These are phyloP conservation scores for Blera fallax DNA, from an alignment of 2,888 invertebrate genomes.

Conservation along the genomic window DNA sequence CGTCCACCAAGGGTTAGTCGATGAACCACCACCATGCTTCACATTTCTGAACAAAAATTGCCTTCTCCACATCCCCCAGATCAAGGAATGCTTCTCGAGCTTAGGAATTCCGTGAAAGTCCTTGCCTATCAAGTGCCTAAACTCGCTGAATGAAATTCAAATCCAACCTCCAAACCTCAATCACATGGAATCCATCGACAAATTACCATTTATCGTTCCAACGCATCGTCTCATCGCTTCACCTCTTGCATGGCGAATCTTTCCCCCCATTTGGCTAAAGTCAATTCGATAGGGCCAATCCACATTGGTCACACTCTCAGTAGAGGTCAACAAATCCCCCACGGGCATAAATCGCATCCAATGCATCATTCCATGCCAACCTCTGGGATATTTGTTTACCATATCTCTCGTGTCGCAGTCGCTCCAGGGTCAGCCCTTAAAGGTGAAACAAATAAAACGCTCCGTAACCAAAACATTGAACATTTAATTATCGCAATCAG, in stretches of 20 bases:
- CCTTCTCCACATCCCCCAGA: too few species aligned
- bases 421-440: conserved; percentile 17
- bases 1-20: too few species aligned
- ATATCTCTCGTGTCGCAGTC: not conserved
- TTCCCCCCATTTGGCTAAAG: not conserved
- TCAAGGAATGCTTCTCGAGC: too few species aligned
- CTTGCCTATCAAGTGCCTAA: too few species aligned
- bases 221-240: not conserved
- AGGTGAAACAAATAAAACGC: conserved; percentile 39
- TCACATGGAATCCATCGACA: not conserved
- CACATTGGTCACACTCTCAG: conserved; percentile 17
- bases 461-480: conserved; percentile 23
- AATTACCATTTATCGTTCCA: not conserved
- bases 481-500: conserved; percentile 45
- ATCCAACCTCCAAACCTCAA: not conserved
- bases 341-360: conserved; percentile 7
- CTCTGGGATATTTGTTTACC: conserved; percentile 9
- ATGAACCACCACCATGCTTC: too few species aligned
- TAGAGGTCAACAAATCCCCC: conserved; percentile 3
- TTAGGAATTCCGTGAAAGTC: too few species aligned
- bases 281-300: conserved; percentile 8
- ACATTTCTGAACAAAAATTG: too few species aligned
- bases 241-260: not conserved
- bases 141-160: not conserved
- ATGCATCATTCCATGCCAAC: conserved; percentile 16